Evolutionary conservation across 2,797 vertebrate genomes (phyloP).

Genomic region (Anabacerthia variegaticeps): DNA sequence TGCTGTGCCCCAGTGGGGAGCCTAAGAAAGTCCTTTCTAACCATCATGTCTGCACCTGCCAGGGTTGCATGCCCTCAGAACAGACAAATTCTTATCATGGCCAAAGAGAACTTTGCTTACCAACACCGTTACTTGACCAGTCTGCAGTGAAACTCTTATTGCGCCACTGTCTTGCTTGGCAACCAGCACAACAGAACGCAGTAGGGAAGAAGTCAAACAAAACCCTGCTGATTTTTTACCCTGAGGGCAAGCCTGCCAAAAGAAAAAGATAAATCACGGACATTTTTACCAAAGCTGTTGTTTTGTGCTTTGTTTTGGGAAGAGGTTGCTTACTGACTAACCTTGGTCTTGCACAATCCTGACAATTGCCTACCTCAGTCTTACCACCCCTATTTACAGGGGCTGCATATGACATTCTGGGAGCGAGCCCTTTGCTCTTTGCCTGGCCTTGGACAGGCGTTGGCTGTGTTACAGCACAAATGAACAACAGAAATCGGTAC

Average conservation of each 20-base stretch:
- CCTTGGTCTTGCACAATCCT: conserved; percentile 12
- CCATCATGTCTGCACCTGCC: accelerated
- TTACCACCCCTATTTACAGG: not conserved
- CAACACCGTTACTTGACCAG: not conserved
- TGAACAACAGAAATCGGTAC: not conserved
- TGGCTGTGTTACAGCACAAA: not conserved
- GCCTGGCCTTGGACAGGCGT: not conserved
- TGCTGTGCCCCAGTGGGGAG: not conserved
- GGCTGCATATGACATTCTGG: not conserved
- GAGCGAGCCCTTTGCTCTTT: not conserved
- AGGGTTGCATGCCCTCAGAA: not conserved
- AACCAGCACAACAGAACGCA: not conserved
- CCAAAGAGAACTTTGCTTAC: not conserved
- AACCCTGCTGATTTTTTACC: not conserved
- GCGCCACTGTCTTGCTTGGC: not conserved
- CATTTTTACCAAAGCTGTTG: not conserved
- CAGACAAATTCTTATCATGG: not conserved
- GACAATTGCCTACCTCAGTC: not conserved
- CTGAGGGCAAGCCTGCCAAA: not conserved
- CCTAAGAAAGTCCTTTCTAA: not conserved
- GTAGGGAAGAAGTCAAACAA: not conserved
- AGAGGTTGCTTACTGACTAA: not conserved
- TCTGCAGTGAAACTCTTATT: not conserved
- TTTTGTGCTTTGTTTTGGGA: not conserved
- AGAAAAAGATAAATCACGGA: not conserved